A percentile compares a stretch with the other conserved stretches of the same genome.
These are phyloP conservation scores for Neodiprion pinetum DNA, from an alignment of 1,140 invertebrate genomes.

Conservation along the genomic window DNA sequence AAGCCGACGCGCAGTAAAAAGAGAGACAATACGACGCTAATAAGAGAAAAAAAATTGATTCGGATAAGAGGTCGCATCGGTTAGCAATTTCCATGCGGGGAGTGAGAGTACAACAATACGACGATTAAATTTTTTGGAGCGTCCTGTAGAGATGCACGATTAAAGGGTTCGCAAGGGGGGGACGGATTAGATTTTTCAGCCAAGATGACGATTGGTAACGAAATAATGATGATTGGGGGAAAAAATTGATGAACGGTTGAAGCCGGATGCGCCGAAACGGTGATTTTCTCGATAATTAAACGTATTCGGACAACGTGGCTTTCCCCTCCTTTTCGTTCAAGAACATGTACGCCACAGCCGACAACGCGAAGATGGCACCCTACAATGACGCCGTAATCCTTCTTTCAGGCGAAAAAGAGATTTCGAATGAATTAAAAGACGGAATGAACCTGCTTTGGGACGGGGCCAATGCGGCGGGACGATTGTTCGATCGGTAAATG, in stretches of 20 bases:
- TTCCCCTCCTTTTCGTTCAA: constrained; percentile 36
- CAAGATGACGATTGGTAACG: background rate
- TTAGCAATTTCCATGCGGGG: background rate
- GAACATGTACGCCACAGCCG: constrained; percentile 45
- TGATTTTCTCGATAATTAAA: background rate
- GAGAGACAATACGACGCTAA: background rate
- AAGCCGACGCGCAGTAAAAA: background rate
- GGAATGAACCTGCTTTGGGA: background rate
- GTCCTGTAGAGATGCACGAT: background rate
- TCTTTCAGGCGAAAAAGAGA: constrained; percentile 28
- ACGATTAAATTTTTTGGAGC: background rate
- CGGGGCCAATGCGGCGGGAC: too few relatives aligned
- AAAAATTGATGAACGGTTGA: too few relatives aligned
- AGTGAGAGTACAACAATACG: background rate
- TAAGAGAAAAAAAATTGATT: background rate
- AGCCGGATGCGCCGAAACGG: background rate
- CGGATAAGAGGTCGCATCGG: too few relatives aligned
- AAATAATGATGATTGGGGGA: background rate
- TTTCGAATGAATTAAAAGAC: background rate
- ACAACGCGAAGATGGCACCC: constrained; percentile 59
- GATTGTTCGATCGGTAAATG: background rate
- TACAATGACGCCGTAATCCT: constrained; percentile 51
- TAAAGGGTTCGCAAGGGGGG: background rate
- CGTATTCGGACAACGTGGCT: constrained; percentile 44
- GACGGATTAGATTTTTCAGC: background rate